phyloP scores from a whole-genome alignment of 2,888 invertebrate species.

The Hypsopygia costalis region DNA sequence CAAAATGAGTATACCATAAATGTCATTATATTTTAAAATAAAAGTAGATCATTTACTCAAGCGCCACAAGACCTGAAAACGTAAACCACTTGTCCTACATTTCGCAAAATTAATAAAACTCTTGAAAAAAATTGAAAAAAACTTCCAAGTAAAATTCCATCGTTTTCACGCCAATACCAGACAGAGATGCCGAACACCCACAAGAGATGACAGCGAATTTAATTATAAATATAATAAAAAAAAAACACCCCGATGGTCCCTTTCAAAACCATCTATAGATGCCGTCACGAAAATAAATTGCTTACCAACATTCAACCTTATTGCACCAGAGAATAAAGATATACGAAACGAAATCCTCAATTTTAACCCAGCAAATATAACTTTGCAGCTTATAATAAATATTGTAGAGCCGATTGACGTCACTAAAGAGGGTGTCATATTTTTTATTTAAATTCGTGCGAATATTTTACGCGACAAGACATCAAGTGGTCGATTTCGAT shows the following conservation, averaged over 20 bases:
- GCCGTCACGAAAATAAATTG: conserved; percentile 33
- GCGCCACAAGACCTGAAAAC: not conserved
- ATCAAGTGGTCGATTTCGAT: conserved; percentile 58
- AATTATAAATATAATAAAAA: conserved; percentile 79
- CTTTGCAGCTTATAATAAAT: conserved; percentile 50
- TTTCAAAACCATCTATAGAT: conserved; percentile 47
- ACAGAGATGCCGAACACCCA: conserved; percentile 58
- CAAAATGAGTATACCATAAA: no score
- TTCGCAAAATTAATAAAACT: conserved; percentile 56
- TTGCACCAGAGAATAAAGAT: conserved; percentile 29
- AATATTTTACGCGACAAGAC: conserved; percentile 56
- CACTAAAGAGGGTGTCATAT: conserved; percentile 65
- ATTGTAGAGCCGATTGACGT: conserved; percentile 70
- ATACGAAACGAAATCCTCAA: conserved; percentile 30
- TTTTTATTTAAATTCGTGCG: conserved; percentile 63
- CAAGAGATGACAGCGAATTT: conserved; percentile 76
- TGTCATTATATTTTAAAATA: no score
- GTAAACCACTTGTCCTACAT: conserved; percentile 5
- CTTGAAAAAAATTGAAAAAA: conserved; percentile 40
- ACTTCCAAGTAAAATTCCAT: conserved; percentile 42
- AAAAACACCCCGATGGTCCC: conserved; percentile 63
- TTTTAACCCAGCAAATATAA: conserved; percentile 15
- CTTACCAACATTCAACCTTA: conserved; percentile 51
- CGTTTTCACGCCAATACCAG: conserved; percentile 72
- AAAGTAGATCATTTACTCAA: not conserved